Conservation (phyloP, 2,113 vertebrate genomes). For the Carollia perspicillata region DNA sequence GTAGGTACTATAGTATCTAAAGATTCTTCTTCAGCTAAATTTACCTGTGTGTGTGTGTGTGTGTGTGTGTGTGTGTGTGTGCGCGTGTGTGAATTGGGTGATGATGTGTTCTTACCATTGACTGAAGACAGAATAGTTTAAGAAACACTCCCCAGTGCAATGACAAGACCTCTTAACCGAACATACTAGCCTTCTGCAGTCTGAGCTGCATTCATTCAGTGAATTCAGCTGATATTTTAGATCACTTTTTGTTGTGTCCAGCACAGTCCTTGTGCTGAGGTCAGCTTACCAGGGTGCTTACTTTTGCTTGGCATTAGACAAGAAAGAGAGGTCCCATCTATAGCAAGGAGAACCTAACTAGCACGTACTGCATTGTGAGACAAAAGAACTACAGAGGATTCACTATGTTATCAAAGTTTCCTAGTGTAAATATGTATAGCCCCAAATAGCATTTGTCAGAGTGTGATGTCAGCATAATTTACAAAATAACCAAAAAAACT, state of each 20-base stretch:
- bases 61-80: not conserved
- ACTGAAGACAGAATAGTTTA: not conserved
- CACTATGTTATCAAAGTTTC: not conserved
- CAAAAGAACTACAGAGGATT: not conserved
- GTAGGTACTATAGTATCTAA: not conserved
- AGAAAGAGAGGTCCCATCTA: not conserved
- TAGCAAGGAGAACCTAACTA: not conserved
- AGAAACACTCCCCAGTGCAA: not conserved
- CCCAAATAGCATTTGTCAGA: not conserved
- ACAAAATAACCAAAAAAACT: not conserved
- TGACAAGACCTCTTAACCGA: not conserved
- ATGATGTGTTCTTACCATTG: not conserved
- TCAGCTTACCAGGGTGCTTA: not conserved
- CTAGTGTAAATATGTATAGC: not conserved
- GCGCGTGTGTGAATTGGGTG: not conserved
- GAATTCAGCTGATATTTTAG: not conserved
- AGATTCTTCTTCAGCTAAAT: not conserved
- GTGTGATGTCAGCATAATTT: not conserved
- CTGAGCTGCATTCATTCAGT: not conserved
- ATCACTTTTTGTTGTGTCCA: not conserved
- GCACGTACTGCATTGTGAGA: not conserved
- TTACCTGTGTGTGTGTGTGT: not conserved
- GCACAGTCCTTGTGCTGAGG: not conserved
- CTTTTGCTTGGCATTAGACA: not conserved
- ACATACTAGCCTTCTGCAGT: not conserved